These are phyloP conservation scores for Tetheella fluctuosa DNA, from an alignment of 2,888 invertebrate species.

Conservation along the genomic window DNA sequence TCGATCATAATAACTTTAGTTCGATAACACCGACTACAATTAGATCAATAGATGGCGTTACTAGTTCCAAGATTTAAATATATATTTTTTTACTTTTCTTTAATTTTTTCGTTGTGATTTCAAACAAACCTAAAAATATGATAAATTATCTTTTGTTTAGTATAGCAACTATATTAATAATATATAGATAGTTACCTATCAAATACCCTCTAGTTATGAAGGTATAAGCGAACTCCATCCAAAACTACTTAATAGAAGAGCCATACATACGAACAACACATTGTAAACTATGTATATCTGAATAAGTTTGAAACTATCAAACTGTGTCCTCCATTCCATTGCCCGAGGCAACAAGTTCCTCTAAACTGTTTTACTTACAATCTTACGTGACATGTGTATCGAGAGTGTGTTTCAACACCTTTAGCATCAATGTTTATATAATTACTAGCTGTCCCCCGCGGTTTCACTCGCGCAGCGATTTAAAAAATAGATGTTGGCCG, in stretches of 20 bases:
- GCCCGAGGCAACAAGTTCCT: constrained; percentile 19
- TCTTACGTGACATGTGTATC: not conserved
- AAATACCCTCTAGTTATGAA: too few relatives aligned
- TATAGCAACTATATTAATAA: not conserved
- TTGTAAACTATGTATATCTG: too few relatives aligned
- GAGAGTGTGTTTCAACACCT: not conserved
- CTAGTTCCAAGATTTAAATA: not conserved
- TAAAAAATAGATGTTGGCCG: too few relatives aligned
- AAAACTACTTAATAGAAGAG: not conserved
- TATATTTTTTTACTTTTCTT: too few relatives aligned
- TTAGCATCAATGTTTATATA: not conserved
- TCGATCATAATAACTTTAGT: too few relatives aligned
- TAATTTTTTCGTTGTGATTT: too few relatives aligned
- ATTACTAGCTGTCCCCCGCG: too few relatives aligned
- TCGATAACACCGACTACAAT: not conserved
- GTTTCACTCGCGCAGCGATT: too few relatives aligned
- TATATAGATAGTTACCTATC: too few relatives aligned
- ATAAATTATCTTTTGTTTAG: too few relatives aligned
- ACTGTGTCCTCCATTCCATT: constrained; percentile 33
- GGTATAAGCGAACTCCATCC: not conserved
- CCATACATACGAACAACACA: not conserved
- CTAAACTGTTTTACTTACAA: not conserved
- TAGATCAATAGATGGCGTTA: not conserved
- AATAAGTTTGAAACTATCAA: constrained; percentile 37
- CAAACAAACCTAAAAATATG: too few relatives aligned